Evolutionary conservation across 2,888 invertebrate species (phyloP), one percentile per base, ranked within the genome.

Genomic region (Meliscaeva auricollis): DNA sequence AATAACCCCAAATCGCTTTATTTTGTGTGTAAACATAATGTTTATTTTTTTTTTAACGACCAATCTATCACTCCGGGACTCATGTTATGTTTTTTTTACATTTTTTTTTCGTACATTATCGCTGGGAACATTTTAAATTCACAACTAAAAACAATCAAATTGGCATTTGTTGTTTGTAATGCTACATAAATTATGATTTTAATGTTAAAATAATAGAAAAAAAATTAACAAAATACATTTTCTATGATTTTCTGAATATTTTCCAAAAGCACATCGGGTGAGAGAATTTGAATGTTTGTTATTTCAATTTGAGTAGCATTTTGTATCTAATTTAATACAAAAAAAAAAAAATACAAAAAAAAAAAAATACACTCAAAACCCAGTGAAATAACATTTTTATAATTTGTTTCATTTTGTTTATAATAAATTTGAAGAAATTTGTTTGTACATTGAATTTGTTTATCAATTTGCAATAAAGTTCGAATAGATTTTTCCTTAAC

Each of bases 391-490:
- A 56, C 3, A 46, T 52, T 26, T 26, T 58, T 58, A 22, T 76
- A 64, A 73, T 48, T 64, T 50, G n/a, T 46, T 22, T n/a, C 26
- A 32, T 44, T 73, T 52, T 83, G 82, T 83, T 78, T 78, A 74
- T 73, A 78, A 83, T 83, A 83, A 83, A 83, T 83, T 73, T 68
- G 35, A 46, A 30, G 60, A 68, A 82, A 78, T 82, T 78, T 82
- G 78, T 78, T 77, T 82, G 77, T 48, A 54, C 41, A 68, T 66
- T 38, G 20, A 78, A 68, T 62, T 66, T 82, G 82, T 78, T 82
- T 82, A 78, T 83, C 52, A 73, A 78, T 78, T 78, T 68, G 73
- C 48, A 68, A 78, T 83, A 83, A 83, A 83, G 68, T 78, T 68
- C 30, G 56, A 41, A 78, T 50, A 54, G 35, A 32, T 78, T 81